Evolutionary conservation across 2,113 vertebrate species (phyloP).

Genomic region (Colinus virginianus): DNA sequence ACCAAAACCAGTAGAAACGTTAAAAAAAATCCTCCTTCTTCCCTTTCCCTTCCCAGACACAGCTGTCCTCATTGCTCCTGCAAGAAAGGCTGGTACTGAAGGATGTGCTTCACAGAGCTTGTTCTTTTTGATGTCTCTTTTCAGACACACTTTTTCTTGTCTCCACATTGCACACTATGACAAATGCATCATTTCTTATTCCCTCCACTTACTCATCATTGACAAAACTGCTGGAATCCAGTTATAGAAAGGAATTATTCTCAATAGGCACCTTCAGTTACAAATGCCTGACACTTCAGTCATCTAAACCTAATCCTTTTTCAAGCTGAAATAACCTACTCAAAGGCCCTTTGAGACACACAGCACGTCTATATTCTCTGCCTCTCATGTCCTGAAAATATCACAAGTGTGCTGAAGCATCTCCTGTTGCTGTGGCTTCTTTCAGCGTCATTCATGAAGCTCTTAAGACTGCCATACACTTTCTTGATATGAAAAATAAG

Average conservation of each 20-base stretch:
- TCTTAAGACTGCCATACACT: not conserved
- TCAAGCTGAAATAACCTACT: constrained; percentile 71
- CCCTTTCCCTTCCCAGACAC: not conserved
- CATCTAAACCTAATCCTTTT: constrained; percentile 71
- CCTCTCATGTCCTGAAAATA: constrained; percentile 38
- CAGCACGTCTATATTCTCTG: constrained; percentile 53
- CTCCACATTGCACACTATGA: not conserved
- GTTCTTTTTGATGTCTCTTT: constrained; percentile 20
- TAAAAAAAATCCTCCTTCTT: not conserved
- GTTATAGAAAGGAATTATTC: constrained; percentile 70
- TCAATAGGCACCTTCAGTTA: constrained; percentile 71
- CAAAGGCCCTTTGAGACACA: constrained; percentile 63
- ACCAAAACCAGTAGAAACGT: not conserved
- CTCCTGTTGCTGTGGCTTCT: constrained; percentile 15
- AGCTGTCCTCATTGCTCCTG: rapidly evolving
- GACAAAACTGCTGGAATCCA: constrained; percentile 51
- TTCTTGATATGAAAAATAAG: not conserved
- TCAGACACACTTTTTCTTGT: not conserved
- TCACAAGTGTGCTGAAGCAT: constrained; percentile 37
- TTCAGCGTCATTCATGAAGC: not conserved
- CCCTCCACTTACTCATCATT: constrained; percentile 44
- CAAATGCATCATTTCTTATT: constrained; percentile 63
- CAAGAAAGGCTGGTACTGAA: not conserved
- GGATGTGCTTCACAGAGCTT: not conserved
- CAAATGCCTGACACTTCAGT: constrained; percentile 62